phyloP scores from a whole-genome alignment of 1,140 invertebrate species.

The Microplitis demolitor region DNA sequence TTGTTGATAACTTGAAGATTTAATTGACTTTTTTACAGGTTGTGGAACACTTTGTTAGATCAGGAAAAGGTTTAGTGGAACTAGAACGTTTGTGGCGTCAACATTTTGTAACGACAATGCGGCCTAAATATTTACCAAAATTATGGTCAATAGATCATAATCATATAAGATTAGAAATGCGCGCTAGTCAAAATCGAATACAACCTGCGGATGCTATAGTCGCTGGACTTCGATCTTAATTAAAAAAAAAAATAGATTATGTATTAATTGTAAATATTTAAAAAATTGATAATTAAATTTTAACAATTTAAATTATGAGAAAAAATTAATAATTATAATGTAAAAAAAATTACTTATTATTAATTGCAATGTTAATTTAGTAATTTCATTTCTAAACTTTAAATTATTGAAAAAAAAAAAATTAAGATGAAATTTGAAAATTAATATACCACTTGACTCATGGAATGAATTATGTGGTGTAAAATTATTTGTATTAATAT shows the following conservation, averaged over 20 bases:
- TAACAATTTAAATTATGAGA: too few species aligned
- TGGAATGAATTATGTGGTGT: too few species aligned
- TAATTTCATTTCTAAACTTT: too few species aligned
- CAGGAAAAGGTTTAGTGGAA: slow-evolving; percentile 67
- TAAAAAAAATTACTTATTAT: too few species aligned
- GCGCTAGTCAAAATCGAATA: slow-evolving; percentile 52
- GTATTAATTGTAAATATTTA: too few species aligned
- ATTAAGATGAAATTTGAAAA: too few species aligned
- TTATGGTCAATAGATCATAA: slow-evolving; percentile 80
- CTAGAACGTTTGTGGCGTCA: slow-evolving; percentile 79
- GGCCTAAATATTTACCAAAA: slow-evolving; percentile 72
- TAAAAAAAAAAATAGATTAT: neutral
- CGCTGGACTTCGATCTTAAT: slow-evolving; percentile 44
- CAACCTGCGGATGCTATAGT: slow-evolving; percentile 51
- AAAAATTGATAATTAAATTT: too few species aligned
- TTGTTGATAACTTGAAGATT: slow-evolving; percentile 34
- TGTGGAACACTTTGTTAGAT: slow-evolving; percentile 66
- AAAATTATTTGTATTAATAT: too few species aligned
- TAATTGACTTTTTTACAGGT: slow-evolving; percentile 59
- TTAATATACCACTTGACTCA: too few species aligned
- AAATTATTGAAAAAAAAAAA: too few species aligned
- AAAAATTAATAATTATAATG: too few species aligned
- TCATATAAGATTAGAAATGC: slow-evolving; percentile 60
- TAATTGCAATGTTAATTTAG: too few species aligned
- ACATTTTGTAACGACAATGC: slow-evolving; percentile 77